Base-by-base conservation (phyloP, 2,888 invertebrate species). In the Dilophus febrilis region DNA sequence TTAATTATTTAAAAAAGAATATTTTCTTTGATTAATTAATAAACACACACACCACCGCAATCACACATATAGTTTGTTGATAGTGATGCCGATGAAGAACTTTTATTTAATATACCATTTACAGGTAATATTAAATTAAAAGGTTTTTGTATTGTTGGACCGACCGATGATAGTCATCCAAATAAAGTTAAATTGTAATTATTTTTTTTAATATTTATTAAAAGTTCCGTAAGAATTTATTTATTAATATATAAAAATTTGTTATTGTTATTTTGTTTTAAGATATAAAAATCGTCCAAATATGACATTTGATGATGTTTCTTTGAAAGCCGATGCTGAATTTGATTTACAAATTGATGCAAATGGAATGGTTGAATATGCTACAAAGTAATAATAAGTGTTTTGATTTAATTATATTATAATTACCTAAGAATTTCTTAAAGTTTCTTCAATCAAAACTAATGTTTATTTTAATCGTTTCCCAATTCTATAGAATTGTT, bases 41-140 rank as follows among this genome's bases (percentile, higher is more conserved):
- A 47, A 40, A 38, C 40, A 30, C 44, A 44, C 46, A 6, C 11
- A 27, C 11, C 11, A 6, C 27, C 27, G 27, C 6, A 27, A 11
- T 27, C 27, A 12, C 34, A 18, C 7, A 12, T 18, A 3, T 19
- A 94, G 91, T 88, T 68, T 71, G 95, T 97, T 1, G 83, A 90
- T 63, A 95, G 95, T 65, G 97, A 97, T 70, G 82, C 77, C 2
- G 97, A 97, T 65, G 86, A 87, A 61, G 97, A 98, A 64, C 66
- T 98, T 4, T 66, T 98, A 3, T 91, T 98, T 57, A 95, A 94
- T 58, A 87, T 97, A 53, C 95, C 95, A 19, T 98, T 98, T 57
- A 88, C 90, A 29, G 94, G 92, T 27, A 87, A 86, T 66, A 72
- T 98, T 2, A 95, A 95, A 61, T 64, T 98, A 37, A 94, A 94